Base-by-base conservation (phyloP, 2,888 invertebrate genomes). In the Aphodius sticticus region DNA sequence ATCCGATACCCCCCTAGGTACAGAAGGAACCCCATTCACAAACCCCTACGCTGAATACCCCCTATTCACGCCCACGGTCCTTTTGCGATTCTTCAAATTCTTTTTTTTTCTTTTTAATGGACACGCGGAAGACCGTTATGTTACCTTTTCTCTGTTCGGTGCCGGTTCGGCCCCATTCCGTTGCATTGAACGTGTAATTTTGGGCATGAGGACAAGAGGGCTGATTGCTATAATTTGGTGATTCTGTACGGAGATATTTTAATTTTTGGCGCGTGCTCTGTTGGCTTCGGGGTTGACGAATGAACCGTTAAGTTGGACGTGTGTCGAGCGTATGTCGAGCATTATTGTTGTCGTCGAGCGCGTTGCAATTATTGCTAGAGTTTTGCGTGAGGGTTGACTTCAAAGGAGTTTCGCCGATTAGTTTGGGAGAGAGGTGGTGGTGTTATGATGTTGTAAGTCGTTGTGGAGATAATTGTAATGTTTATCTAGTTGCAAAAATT, bases 201-300 rank as follows among this genome's bases (percentile, higher is more conserved):
- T 71, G 69, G 70, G 53, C 70, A 83, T 85, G 74, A 74, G 36
- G 35, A n/a, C 74, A 37, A 71, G 15, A 15, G 71, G 35, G 76
- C 82, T 84, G 86, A 88, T 88, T 87, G 88, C 88, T 88, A 86
- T 88, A 88, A 88, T 88, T 88, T 88, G 76, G 83, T 84, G 87
- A 88, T 88, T 87, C 77, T 85, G 85, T 85, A 84, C 83, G 82
- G 84, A 86, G 88, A 87, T 87, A 87, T 87, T 88, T 88, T 87
- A 88, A 88, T 88, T 88, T 87, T 86, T 85, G 87, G 84, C 88
- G 87, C 88, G 88, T 88, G 88, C 81, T 81, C 71, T 71, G 79
- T 79, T 79, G 14, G 74, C 37, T 35, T 35, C 12, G 71, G 71
- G 16, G 71, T 74, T 37, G 35, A 36, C 37, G 35, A 37, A 36